These are phyloP conservation scores for Drosophila navojoa DNA, from an alignment of 1,140 invertebrate species.

Conservation along the genomic window DNA sequence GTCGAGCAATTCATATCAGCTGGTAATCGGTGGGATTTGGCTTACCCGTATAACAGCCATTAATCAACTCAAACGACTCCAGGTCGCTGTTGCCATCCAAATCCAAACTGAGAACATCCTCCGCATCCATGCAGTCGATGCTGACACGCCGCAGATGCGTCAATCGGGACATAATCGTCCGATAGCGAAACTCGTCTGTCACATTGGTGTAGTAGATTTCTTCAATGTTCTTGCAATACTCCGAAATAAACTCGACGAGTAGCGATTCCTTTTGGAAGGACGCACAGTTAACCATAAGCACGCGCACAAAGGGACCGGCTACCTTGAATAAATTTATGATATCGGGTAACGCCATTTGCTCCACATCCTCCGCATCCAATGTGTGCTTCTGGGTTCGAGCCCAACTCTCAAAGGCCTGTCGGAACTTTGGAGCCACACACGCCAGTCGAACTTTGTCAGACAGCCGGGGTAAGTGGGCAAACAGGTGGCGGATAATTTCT, in stretches of 20 bases:
- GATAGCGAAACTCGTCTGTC: conserved; percentile 65
- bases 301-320: conserved; percentile 51
- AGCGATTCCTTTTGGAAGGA: conserved; percentile 65
- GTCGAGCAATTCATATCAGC: background rate
- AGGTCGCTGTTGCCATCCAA: conserved; percentile 47
- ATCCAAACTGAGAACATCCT: conserved; percentile 61
- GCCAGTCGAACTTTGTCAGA: conserved; percentile 55
- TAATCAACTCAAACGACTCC: conserved; percentile 61
- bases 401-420: conserved; percentile 42
- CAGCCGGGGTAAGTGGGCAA: conserved; percentile 38
- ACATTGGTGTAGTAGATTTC: conserved; percentile 59
- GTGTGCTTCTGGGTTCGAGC: conserved; percentile 31
- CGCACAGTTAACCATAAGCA: conserved; percentile 44
- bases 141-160: conserved; percentile 35
- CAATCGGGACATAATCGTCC: conserved; percentile 41
- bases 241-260: conserved; percentile 57
- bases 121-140: conserved; percentile 65
- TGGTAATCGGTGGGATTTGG: background rate
- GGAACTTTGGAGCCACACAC: conserved; percentile 50
- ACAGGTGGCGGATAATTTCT: conserved; percentile 49
- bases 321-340: conserved; percentile 60
- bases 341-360: conserved; percentile 52
- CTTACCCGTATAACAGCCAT: conserved; percentile 68
- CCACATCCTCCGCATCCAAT: conserved; percentile 47
- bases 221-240: conserved; percentile 61